phyloP scores from a whole-genome alignment of 2,888 invertebrate genomes.

The Drosophila anomelani region DNA sequence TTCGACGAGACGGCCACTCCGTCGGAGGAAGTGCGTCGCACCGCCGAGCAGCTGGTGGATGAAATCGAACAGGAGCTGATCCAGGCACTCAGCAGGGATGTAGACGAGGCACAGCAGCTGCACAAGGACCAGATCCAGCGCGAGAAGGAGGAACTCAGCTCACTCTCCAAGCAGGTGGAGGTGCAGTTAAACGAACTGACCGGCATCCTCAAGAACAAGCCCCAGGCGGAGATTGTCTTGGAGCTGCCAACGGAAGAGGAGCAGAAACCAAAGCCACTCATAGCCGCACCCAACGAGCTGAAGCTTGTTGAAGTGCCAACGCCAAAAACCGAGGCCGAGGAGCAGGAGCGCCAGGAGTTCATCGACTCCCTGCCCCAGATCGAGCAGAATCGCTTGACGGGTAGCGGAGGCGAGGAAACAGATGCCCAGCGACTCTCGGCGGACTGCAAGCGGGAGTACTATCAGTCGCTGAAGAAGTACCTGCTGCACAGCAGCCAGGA shows the following conservation, averaged over 20 bases:
- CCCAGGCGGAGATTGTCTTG: constrained; percentile 61
- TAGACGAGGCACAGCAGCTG: constrained; percentile 56
- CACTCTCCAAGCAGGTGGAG: constrained; percentile 76
- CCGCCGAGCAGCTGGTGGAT: constrained; percentile 72
- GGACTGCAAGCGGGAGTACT: constrained; percentile 83
- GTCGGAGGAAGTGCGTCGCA: constrained; percentile 53
- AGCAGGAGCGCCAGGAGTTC: constrained; percentile 81
- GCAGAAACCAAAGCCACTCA: constrained; percentile 27
- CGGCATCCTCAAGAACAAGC: constrained; percentile 76
- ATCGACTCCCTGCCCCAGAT: constrained; percentile 83
- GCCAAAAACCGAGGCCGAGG: constrained; percentile 80
- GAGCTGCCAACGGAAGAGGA: constrained; percentile 40
- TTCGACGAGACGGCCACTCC: constrained; percentile 64
- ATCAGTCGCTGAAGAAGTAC: constrained; percentile 83
- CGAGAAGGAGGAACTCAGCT: constrained; percentile 56
- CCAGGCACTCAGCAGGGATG: constrained; percentile 66
- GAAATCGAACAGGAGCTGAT: constrained; percentile 74
- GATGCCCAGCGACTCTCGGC: constrained; percentile 80
- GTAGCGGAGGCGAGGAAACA: constrained; percentile 47
- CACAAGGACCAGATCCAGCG: constrained; percentile 56
- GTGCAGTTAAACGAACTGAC: constrained; percentile 80
- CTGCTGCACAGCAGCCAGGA: constrained; percentile 77
- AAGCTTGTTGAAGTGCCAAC: constrained; percentile 79
- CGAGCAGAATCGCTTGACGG: constrained; percentile 53
- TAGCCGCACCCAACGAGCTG: constrained; percentile 46